phyloP scores from a whole-genome alignment of 2,113 vertebrate species.

The Channa argus region DNA sequence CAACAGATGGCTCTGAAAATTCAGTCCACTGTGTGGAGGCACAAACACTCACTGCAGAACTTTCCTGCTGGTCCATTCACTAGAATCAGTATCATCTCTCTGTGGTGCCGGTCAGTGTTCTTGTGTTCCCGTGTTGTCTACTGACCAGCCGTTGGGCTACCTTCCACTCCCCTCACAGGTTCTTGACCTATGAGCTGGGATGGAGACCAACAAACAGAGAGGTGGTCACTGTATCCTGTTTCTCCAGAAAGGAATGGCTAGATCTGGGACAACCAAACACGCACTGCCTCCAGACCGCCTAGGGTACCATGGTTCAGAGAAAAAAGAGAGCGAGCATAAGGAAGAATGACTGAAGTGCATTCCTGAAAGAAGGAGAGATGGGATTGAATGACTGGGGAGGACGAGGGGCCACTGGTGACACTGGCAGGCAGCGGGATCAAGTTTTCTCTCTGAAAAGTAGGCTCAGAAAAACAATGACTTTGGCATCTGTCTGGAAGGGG shows the following conservation, averaged over 20 bases:
- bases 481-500: conserved; percentile 79
- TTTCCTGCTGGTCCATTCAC: conserved; percentile 38
- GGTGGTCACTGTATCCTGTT: conserved; percentile 76
- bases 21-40: conserved; percentile 19
- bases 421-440: conserved; percentile 72
- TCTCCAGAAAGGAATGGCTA: conserved; percentile 68
- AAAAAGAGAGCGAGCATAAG: conserved; percentile 61
- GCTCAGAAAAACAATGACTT: conserved; percentile 76
- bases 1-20: conserved; percentile 47
- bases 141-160: conserved; percentile 39
- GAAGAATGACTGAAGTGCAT: conserved; percentile 78
- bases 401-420: conserved; percentile 75
- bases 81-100: conserved; percentile 45
- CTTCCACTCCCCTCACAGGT: conserved; percentile 23
- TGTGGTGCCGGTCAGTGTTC: conserved; percentile 14
- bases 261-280: conserved; percentile 67
- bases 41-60: conserved; percentile 28
- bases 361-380: conserved; percentile 76
- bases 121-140: conserved; percentile 42
- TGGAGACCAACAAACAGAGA: conserved; percentile 70
- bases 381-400: conserved; percentile 81
- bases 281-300: conserved; percentile 67
- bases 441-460: conserved; percentile 73
- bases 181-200: conserved; percentile 66
- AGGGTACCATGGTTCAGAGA: conserved; percentile 61